Evolutionary conservation across 1,140 invertebrate genomes (phyloP), one percentile per base, ranked within the genome.

Genomic region (Gonatopus flavifemur): DNA sequence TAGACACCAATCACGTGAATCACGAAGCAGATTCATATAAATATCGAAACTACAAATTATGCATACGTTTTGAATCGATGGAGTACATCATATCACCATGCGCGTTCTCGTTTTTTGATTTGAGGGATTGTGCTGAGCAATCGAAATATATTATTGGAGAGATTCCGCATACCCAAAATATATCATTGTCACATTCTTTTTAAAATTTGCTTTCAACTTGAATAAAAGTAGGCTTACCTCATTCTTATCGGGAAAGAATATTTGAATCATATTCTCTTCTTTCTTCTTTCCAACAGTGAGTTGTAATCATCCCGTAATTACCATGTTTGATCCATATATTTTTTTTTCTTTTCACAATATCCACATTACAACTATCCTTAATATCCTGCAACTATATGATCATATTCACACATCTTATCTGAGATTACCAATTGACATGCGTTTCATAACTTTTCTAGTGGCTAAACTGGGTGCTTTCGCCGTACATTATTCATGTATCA

Each of bases 381-480:
- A n/a, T n/a, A n/a, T n/a, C n/a, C n/a, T n/a, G n/a, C n/a, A n/a
- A n/a, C n/a, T n/a, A n/a, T n/a, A n/a, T 30, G 40, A 16, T 21
- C 16, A 22, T 22, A 46, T 10, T 19, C 8, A 13, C 16, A 19
- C 30, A 3, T 19, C 59, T 67, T 65, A 72, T 66, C 60, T 66
- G 61, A 71, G 61, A 61, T 57, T 66, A 68, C 64, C 63, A 72
- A 73, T 73, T 73, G 70, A 73, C 69, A 73, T 72, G 55, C 67
- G 69, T 73, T 72, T 73, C 65, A 47, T 72, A 72, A 73, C 69
- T 72, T 70, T 73, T 67, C 69, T 72, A 70, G 56, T 57, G 57
- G 53, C 45, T 66, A 51, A 59, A 65, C 64, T 57, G 53, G 53
- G 52, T 28, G 35, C 45, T 30, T 13, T 39, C 21, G 37, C 53